These are phyloP conservation scores for Novumbra hubbsi DNA, from an alignment of 2,797 vertebrate species.

Conservation along the genomic window DNA sequence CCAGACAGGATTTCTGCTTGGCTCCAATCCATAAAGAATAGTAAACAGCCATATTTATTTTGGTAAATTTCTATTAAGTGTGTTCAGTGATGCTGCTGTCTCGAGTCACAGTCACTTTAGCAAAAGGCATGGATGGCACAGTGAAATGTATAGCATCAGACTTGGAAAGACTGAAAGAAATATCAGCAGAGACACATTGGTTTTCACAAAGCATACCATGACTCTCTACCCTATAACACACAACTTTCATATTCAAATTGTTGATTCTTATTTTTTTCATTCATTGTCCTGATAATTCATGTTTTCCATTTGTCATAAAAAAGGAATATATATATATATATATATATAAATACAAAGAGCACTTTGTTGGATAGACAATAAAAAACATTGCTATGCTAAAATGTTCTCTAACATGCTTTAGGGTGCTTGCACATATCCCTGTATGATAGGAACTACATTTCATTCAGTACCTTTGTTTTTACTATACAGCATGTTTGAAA, in stretches of 20 bases:
- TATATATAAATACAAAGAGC: no score
- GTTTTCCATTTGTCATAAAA: slow-evolving; percentile 45
- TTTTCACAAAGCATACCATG: slow-evolving; percentile 35
- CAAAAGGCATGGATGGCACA: slow-evolving; percentile 54
- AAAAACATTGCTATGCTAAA: no score
- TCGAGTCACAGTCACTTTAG: slow-evolving; percentile 64
- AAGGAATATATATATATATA: no score
- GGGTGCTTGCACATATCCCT: no score
- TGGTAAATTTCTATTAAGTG: slow-evolving; percentile 67
- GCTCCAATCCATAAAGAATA: slow-evolving; percentile 47
- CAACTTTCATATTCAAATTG: slow-evolving; percentile 49
- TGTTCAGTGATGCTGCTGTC: slow-evolving; percentile 60
- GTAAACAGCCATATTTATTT: slow-evolving; percentile 65
- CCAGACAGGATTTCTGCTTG: slow-evolving; percentile 52
- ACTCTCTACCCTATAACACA: slow-evolving; percentile 37
- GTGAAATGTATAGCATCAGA: slow-evolving; percentile 50
- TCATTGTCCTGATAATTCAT: slow-evolving; percentile 62
- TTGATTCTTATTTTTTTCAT: slow-evolving; percentile 26
- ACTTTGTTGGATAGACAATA: no score
- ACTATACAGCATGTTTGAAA: no score
- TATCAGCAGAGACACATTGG: slow-evolving; percentile 59
- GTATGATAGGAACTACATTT: no score
- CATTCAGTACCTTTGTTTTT: no score
- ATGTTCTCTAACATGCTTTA: no score
- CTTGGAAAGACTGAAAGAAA: slow-evolving; percentile 47